Base-by-base conservation (phyloP, 2,797 vertebrate species). In the Peromyscus nudipes region DNA sequence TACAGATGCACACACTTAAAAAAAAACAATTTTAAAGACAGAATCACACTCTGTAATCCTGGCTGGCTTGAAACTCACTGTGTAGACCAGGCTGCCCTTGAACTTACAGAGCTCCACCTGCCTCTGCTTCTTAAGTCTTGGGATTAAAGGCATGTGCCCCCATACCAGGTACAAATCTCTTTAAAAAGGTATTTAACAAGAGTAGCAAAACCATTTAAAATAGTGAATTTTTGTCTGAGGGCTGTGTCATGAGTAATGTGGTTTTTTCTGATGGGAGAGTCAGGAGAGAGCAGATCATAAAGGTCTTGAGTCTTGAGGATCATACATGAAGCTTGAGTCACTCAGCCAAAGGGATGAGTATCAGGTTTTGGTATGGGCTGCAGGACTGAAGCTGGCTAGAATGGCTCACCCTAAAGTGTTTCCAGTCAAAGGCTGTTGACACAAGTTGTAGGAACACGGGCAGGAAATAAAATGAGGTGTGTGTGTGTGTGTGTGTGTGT, bases 141-240 rank as follows among this genome's bases (percentile, higher is more conserved):
- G 82, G 40, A 65, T 46, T 84, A 46, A 84, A 21, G 40, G 40
- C 25, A 11, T 8, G 60, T 34, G 27, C 27, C 43, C 46, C 19
- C 29, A 84, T 13, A 65, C 29, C 29, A 65, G 19, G 6, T 19
- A 67, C 43, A 57, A 73, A 73, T 73, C 25, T 73, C 19, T 73
- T 69, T 27, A 40, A 46, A n/a, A 55, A 40, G 49, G n/a, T 57
- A 73, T 37, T 67, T 87, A 87, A 57, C 23, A 40, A 87, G 4
- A 87, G 43, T 73, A 87, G 34, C n/a, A 67, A 67, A 49, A 71
- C 31, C 46, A 67, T 92, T 90, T 92, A 88, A 92, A 60, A 43
- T 3, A 71, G 62, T 85, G 49, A 89, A 90, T 77, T 43, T 77
- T 27, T 37, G 19, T 83, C 80, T 67, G 3, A 46, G 27, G 31